Evolutionary conservation across 1,140 invertebrate species (phyloP), one percentile per base, ranked within the genome.

Genomic region (Lysiphlebus fabarum): DNA sequence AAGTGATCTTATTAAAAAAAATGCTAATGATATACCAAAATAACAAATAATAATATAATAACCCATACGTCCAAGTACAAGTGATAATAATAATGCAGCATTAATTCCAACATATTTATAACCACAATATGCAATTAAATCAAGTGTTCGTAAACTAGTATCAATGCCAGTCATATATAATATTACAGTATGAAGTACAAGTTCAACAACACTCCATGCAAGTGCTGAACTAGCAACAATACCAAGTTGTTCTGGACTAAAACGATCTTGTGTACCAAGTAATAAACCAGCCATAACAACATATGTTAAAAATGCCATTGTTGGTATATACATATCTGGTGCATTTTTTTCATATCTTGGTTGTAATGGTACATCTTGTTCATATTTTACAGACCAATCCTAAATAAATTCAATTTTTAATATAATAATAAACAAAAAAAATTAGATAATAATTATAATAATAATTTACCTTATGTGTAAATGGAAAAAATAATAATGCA

Each of bases 61-160:
- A 1, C 92, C 94, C 1, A 85, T 82, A 60, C 81, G 84, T 42
- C 86, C 83, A 61, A 92, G 87, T 12, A 90, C 26, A 54, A 96
- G 75, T 55, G 89, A 93, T 6, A 85, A 75, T 44, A 94, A 65
- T 14, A 98, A 80, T 49, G 87, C 87, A 48, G 85, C 78, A 49
- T 96, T 94, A 78, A 98, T 96, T 38, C 91, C 90, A 58, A 93
- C 91, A 84, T 94, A 99, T 82, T 99, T 99, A 77, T 99, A 99
- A 14, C 94, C 92, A 54, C 90, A 90, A 79, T 91, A 98, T 26
- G 96, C 89, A 49, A 99, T 67, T 58, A 98, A 80, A 82, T 99
- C 96, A 64, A 97, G 83, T 7, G 93, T 92, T 69, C 87, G 87
- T 26, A 99, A 81, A 67, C 86, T 88, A 1, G 93, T 92, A 65